Percentiles rank a stretch among this genome's conserved stretches.
These are phyloP conservation scores for Mus musculus DNA, from an alignment of 2,113 vertebrate species.

Conservation along the genomic window GRCm39 chr2:164468001-164468500, in stretches of 20 bases:
- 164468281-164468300: not conserved
- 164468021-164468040: not conserved
- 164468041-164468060: not conserved
- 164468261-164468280: not conserved
- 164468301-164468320: not conserved
- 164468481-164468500: not conserved
- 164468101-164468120: not conserved
- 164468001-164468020: not conserved
- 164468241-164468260: not conserved
- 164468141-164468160: not conserved
- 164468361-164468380: not conserved
- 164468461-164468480: not conserved
- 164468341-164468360: not conserved
- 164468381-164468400: not conserved
- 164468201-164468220: not conserved
- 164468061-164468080: fast-evolving
- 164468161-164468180: not conserved
- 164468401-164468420: not conserved
- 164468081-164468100: not conserved
- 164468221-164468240: not conserved
- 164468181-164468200: not conserved
- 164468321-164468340: not conserved
- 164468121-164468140: not conserved
- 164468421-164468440: not conserved
- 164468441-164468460: not conserved